Conservation (phyloP, 2,888 invertebrate genomes). For the Luperina nickerlii region DNA sequence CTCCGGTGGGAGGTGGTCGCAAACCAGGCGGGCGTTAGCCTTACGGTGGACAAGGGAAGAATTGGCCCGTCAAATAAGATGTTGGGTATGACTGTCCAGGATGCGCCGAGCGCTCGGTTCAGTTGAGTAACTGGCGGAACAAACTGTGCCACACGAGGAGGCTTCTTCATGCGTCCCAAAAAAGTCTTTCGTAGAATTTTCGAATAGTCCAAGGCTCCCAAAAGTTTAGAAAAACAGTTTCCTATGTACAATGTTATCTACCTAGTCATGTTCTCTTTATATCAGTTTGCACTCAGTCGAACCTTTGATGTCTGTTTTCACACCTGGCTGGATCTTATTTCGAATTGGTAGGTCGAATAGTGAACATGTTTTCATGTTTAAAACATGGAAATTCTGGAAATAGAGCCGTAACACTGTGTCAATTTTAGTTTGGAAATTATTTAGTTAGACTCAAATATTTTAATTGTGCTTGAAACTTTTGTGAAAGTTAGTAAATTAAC, state of each 20-base stretch:
- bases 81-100: too few relatives aligned
- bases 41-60: too few relatives aligned
- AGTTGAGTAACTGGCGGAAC: too few relatives aligned
- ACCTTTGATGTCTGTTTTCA: conserved; percentile 48
- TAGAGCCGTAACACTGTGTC: background rate
- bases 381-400: background rate
- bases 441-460: background rate
- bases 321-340: conserved; percentile 42
- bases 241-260: conserved; percentile 23
- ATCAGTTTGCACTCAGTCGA: conserved; percentile 2
- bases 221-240: conserved; percentile 17
- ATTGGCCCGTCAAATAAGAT: too few relatives aligned
- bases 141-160: too few relatives aligned
- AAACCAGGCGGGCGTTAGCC: too few relatives aligned
- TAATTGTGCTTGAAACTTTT: conserved; percentile 11
- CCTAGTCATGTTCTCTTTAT: conserved; percentile 6
- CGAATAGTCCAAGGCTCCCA: background rate
- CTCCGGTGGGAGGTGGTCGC: too few relatives aligned
- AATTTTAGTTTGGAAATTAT: background rate
- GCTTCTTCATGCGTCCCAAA: too few relatives aligned
- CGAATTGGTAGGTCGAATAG: background rate
- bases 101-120: too few relatives aligned
- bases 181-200: background rate
- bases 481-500: conserved; percentile 6
- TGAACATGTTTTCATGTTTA: conserved; percentile 18